Evolutionary conservation across 2,888 invertebrate genomes (phyloP), one percentile per base, ranked within the genome.

Genomic region (Drosophila formosana): DNA sequence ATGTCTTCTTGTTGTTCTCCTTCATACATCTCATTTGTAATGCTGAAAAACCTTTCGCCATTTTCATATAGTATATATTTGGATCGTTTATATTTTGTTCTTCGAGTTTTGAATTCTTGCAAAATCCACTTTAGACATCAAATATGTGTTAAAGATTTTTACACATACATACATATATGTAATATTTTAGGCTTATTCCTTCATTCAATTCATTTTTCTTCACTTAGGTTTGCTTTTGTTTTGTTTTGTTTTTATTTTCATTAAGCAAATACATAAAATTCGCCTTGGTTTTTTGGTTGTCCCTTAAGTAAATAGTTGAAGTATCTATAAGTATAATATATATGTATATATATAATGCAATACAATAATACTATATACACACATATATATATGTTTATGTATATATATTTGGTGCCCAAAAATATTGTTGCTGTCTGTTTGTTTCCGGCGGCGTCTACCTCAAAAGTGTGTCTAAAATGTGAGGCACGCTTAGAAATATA

Each of bases 351-450:
- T 65, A 69, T 75, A 65, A 58, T 52, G 37, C 60, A 66, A 39
- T 39, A 39, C n/a, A 73, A 52, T 62, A 57, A 49, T 53, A 56
- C 49, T 71, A 37, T 47, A 7, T 32, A 51, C 51, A n/a, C 34
- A 30, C 49, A 46, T 46, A 28, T 63, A 47, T 52, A 26, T 66
- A 61, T 62, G 65, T 68, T 65, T 71, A 67, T 52, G 49, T 76
- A 72, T 72, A 69, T 78, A 75, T 80, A 75, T 78, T 82, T 83
- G 86, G 83, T 83, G 83, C 83, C 83, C 86, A 83, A 83, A 80
- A 82, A 85, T 83, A 83, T 83, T 83, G 83, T 82, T 83, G 78
- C 74, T 83, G 81, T 83, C 61, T 65, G 66, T 63, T 63, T 66
- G 55, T 41, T 66, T 56, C 18, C 66, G 52, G 32, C 57, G 18